Evolutionary conservation across 2,113 vertebrate species (phyloP), one percentile per base, ranked within the genome.

Genomic region (Saimiri boliviensis): DNA sequence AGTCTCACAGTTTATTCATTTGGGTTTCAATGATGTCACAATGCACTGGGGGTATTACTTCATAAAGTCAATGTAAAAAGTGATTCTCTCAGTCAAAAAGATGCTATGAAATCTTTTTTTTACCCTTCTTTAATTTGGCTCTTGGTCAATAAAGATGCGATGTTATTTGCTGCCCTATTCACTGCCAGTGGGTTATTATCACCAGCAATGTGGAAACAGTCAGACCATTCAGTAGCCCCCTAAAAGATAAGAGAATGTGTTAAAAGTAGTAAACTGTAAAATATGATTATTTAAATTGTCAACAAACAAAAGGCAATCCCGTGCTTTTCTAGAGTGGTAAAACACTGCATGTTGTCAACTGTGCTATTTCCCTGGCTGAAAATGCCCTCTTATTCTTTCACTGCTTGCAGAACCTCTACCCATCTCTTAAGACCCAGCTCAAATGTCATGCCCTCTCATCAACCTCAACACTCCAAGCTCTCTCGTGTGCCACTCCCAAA

Each of bases 151-250:
- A 99, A 98, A 97, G 99, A 99, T 66, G 97, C 98, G 85, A 99
- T 98, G 95, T 99, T 99, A 98, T 99, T 99, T 96, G 99, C 98
- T 25, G 99, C 99, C 98, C 99, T 99, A 94, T 99, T 99, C 86
- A 99, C 98, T 54, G 99, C 99, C 98, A 99, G 98, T 63, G 99
- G 98, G 91, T 98, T 99, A 98, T 99, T 99, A 98, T 99, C 99
- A 54, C 99, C 99, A 86, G 99, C 99, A 68, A 99, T 91, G 94
- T 99, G 99, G 81, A 99, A 99, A 84, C 99, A 99, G 79, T 97
- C 91, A 47, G 97, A 98, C 98, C 99, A 99, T 89, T 99, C 99
- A 30, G 99, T 98, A 90, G 99, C 99, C 47, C 99, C 99, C 99
- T 99, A 94, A 37, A n/a, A 84, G 85, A 92, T 30, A 97, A 95